Conservation (phyloP, 1,140 invertebrate species). For the Leucophenga varia region DNA sequence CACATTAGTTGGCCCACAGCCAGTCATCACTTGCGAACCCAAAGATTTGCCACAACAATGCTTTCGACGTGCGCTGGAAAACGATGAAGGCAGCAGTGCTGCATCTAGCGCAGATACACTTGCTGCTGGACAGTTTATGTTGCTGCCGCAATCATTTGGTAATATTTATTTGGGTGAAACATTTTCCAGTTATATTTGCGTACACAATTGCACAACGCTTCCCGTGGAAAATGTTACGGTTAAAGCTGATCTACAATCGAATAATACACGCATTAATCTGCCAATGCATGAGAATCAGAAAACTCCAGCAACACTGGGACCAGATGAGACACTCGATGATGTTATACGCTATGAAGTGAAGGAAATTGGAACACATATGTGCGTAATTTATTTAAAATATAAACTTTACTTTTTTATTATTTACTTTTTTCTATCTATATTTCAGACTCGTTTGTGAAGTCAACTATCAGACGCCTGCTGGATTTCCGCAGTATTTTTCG, state of each 20-base stretch:
- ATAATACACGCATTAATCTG: constrained; percentile 79
- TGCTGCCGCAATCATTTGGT: constrained; percentile 95
- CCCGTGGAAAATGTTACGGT: constrained; percentile 78
- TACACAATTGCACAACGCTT: constrained; percentile 91
- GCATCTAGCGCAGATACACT: constrained; percentile 77
- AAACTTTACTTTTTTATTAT: not conserved
- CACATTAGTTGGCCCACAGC: constrained; percentile 73
- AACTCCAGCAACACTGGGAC: constrained; percentile 67
- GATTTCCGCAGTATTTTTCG: constrained; percentile 72
- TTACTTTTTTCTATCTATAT: constrained; percentile 18
- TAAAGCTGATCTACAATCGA: constrained; percentile 91
- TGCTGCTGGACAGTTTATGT: constrained; percentile 82
- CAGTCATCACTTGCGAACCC: constrained; percentile 76
- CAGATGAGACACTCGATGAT: constrained; percentile 89
- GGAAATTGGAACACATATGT: constrained; percentile 96
- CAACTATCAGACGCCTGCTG: constrained; percentile 75
- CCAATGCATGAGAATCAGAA: constrained; percentile 64
- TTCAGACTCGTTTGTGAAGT: constrained; percentile 93
- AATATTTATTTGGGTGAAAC: constrained; percentile 86
- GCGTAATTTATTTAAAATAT: constrained; percentile 56
- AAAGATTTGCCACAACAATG: constrained; percentile 81
- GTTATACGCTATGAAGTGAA: constrained; percentile 98
- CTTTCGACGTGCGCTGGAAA: constrained; percentile 73
- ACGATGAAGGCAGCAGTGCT: constrained; percentile 75
- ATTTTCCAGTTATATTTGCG: constrained; percentile 95